A percentile compares a stretch with the other conserved stretches of the same genome.
Conservation (phyloP, 2,113 vertebrate genomes). For the Vulpes lagopus region DNA sequence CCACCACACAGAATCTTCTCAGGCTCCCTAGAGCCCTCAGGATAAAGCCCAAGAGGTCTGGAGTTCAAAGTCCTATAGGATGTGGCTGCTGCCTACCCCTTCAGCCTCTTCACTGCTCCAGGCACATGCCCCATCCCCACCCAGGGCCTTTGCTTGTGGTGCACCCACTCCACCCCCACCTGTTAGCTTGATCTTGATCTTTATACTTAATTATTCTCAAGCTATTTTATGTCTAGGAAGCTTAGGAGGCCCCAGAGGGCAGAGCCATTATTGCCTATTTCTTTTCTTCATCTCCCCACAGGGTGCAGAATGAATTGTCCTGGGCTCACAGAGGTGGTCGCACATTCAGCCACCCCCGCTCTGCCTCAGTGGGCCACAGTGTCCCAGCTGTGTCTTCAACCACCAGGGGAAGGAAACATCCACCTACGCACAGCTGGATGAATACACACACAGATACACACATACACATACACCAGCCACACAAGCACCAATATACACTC, state of each 20-base stretch:
- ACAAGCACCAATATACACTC: background rate
- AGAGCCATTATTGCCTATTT: constrained; percentile 57
- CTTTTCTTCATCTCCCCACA: constrained; percentile 53
- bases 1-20: background rate
- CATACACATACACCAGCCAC: background rate
- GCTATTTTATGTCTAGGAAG: constrained; percentile 52
- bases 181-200: constrained; percentile 40
- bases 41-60: background rate
- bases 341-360: background rate
- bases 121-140: background rate
- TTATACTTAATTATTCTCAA: constrained; percentile 64
- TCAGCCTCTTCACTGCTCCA: background rate
- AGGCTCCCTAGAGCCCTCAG: background rate
- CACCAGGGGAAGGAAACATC: background rate
- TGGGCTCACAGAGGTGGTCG: constrained; percentile 7
- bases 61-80: background rate
- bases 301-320: constrained; percentile 60
- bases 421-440: background rate
- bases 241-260: constrained; percentile 63
- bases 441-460: background rate
- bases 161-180: background rate
- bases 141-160: constrained; percentile 32
- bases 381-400: constrained; percentile 47
- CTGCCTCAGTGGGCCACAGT: background rate
- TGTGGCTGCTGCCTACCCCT: background rate